These are phyloP conservation scores for Xiphophorus hellerii DNA, from an alignment of 2,113 vertebrate species.

Conservation along the genomic window DNA sequence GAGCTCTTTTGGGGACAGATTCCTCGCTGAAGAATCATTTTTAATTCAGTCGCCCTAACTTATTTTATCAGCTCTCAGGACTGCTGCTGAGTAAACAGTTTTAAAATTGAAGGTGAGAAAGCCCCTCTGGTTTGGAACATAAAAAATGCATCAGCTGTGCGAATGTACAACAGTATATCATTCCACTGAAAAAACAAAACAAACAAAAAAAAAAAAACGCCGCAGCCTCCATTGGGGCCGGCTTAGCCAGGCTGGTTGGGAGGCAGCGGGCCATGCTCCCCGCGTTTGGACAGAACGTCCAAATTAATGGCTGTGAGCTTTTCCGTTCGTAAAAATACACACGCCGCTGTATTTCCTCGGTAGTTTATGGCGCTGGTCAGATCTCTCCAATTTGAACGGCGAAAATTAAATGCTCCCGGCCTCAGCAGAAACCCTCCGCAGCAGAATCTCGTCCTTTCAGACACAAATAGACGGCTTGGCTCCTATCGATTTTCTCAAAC, in stretches of 20 bases:
- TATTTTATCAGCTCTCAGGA: conserved; percentile 67
- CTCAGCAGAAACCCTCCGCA: conserved; percentile 12
- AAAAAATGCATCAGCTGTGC: conserved; percentile 75
- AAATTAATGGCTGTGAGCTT: conserved; percentile 32
- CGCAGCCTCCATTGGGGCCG: conserved; percentile 27
- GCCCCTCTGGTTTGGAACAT: conserved; percentile 69
- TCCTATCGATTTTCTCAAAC: conserved; percentile 63
- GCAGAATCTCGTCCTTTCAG: conserved; percentile 38
- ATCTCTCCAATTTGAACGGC: neutral
- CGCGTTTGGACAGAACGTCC: conserved; percentile 15
- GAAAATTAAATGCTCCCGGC: conserved; percentile 4
- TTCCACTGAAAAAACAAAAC: neutral
- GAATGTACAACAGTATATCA: conserved; percentile 64
- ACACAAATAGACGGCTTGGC: conserved; percentile 27
- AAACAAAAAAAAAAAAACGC: conserved; percentile 25
- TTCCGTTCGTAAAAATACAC: conserved; percentile 31
- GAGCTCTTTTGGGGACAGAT: conserved; percentile 42
- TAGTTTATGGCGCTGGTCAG: conserved; percentile 23
- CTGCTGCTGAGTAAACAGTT: conserved; percentile 79
- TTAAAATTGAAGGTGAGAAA: conserved; percentile 79
- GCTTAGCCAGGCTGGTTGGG: conserved; percentile 4
- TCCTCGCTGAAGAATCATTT: conserved; percentile 60
- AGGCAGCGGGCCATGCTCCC: conserved; percentile 22
- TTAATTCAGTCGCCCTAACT: conserved; percentile 71
- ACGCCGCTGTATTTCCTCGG: neutral